Percentiles rank a stretch among this genome's conserved stretches.
Conservation (phyloP, 2,113 vertebrate genomes). For the Plotosus lineatus region DNA sequence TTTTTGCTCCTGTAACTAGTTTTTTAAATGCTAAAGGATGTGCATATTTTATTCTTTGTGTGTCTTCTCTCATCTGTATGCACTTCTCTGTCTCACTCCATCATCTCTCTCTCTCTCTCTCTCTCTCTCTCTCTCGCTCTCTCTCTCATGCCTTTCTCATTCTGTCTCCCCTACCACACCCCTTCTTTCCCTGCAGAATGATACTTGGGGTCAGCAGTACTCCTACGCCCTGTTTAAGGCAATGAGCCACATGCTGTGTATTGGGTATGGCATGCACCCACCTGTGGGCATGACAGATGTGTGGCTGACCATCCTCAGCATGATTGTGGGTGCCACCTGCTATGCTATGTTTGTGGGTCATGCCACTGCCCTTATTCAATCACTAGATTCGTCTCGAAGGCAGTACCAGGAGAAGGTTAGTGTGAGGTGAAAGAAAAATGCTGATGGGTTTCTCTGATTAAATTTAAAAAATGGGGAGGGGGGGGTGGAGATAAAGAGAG, state of each 20-base stretch:
- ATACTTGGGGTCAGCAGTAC: conserved; percentile 97
- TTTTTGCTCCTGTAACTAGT: conserved; percentile 39
- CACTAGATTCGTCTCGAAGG: conserved; percentile 93
- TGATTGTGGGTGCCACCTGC: conserved; percentile 98
- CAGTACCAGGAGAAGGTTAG: conserved; percentile 99
- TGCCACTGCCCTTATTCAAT: conserved; percentile 96
- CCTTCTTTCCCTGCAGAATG: conserved; percentile 76
- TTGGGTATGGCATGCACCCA: conserved; percentile 94
- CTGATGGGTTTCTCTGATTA: neutral
- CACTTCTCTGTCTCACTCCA: neutral
- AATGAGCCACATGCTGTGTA: conserved; percentile 99
- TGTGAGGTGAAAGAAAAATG: conserved; percentile 16
- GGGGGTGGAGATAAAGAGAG: neutral
- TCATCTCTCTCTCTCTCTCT: neutral
- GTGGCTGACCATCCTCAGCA: conserved; percentile 99
- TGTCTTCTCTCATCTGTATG: conserved; percentile 9
- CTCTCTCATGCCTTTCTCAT: neutral
- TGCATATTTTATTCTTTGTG: conserved; percentile 30
- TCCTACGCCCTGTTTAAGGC: conserved; percentile 97
- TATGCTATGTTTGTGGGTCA: conserved; percentile 99
- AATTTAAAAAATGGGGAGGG: neutral
- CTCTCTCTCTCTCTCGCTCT: neutral
- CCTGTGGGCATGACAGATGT: conserved; percentile 94
- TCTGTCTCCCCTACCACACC: neutral
- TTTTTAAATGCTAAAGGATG: conserved; percentile 35